Evolutionary conservation across 2,888 invertebrate species (phyloP).

Genomic region (Campoplex nolae): DNA sequence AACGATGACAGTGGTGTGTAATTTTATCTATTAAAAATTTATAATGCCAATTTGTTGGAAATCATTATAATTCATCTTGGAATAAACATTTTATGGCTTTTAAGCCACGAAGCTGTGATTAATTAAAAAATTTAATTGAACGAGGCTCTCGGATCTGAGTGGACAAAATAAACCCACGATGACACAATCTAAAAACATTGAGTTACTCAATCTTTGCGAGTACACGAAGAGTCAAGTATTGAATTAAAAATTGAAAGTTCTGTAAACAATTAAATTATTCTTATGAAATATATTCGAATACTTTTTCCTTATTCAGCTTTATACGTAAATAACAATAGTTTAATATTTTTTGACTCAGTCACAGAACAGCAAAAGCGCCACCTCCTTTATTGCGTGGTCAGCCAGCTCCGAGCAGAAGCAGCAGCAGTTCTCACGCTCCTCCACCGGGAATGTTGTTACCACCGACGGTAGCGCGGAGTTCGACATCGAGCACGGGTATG

Average conservation of each 20-base stretch:
- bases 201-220: too few relatives aligned
- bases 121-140: background rate
- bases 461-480: slow-evolving; percentile 84
- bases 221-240: too few relatives aligned
- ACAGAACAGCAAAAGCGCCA: slow-evolving; percentile 82
- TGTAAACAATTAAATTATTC: background rate
- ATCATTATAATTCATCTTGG: too few relatives aligned
- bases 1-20: too few relatives aligned
- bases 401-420: slow-evolving; percentile 82
- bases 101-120: too few relatives aligned
- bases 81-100: too few relatives aligned
- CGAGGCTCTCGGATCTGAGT: background rate
- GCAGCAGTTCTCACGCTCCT: slow-evolving; percentile 81
- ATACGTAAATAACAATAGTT: background rate
- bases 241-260: background rate
- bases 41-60: too few relatives aligned
- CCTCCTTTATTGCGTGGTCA: slow-evolving; percentile 83
- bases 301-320: background rate
- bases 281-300: background rate
- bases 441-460: slow-evolving; percentile 86
- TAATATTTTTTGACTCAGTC: slow-evolving; percentile 70
- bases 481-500: slow-evolving; percentile 84
- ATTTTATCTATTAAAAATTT: too few relatives aligned
- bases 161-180: background rate
- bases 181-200: too few relatives aligned